Percentiles rank a stretch among this genome's conserved stretches.
Evolutionary conservation across 1,140 invertebrate genomes (phyloP).

Genomic region (Drosophila orosa): DNA sequence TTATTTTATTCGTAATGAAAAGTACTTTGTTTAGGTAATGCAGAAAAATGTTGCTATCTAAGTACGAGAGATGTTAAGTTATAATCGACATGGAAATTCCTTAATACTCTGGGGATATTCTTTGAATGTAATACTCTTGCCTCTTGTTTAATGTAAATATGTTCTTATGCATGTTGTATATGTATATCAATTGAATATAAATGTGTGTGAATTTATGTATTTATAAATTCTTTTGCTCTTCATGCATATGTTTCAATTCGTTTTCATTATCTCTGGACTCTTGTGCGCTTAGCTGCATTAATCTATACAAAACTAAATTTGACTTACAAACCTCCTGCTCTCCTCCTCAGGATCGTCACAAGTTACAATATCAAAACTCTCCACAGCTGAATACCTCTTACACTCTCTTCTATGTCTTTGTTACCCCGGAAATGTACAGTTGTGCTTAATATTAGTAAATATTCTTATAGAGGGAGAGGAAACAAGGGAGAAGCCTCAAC

Average conservation of each 20-base stretch:
- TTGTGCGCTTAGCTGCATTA: conserved; percentile 76
- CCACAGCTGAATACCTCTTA: conserved; percentile 40
- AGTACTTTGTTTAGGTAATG: conserved; percentile 50
- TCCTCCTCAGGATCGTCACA: conserved; percentile 47
- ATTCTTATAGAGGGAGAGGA: conserved; percentile 17
- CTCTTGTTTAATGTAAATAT: conserved; percentile 49
- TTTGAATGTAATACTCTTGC: conserved; percentile 48
- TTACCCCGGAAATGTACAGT: conserved; percentile 28
- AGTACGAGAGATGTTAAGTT: conserved; percentile 71
- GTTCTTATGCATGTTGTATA: conserved; percentile 41
- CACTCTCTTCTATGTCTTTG: conserved; percentile 23
- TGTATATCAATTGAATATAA: conserved; percentile 63
- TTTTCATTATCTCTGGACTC: conserved; percentile 53
- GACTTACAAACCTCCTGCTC: conserved; percentile 53
- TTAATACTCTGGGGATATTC: conserved; percentile 57
- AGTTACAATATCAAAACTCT: conserved; percentile 76
- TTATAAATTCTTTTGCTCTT: conserved; percentile 45
- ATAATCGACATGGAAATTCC: conserved; percentile 77
- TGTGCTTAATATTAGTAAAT: conserved; percentile 5
- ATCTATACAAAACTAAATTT: conserved; percentile 67
- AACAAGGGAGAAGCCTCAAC: conserved; percentile 13
- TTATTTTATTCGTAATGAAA: conserved; percentile 51
- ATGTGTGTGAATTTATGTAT: conserved; percentile 37
- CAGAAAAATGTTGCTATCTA: conserved; percentile 82
- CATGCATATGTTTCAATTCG: conserved; percentile 11